Evolutionary conservation across 2,888 invertebrate genomes (phyloP).

Genomic region (Callyntrura guangdongensis): DNA sequence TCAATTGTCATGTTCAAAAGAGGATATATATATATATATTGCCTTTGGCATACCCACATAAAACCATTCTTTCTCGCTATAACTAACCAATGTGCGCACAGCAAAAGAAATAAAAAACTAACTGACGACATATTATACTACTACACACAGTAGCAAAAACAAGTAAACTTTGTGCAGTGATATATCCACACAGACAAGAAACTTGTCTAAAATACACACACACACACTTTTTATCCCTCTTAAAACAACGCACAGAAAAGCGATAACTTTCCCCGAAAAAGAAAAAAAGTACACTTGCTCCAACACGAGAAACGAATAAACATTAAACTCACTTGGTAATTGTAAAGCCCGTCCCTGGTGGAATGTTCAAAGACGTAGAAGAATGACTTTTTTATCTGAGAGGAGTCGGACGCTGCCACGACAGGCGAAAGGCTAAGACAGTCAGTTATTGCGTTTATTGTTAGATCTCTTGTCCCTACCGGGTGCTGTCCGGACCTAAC

Average conservation of each 20-base stretch:
- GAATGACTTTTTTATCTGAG: conserved; percentile 90
- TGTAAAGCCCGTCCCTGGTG: conserved; percentile 91
- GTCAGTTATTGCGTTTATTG: conserved; percentile 95
- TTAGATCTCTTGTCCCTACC: conserved; percentile 93
- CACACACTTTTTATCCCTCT: conserved; percentile 17
- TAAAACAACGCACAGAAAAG: neutral
- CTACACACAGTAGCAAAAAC: neutral
- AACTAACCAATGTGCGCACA: neutral
- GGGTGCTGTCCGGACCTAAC: conserved; percentile 92
- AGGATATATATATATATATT: conserved; percentile 66
- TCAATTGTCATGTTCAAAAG: conserved; percentile 81
- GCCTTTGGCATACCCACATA: conserved; percentile 8
- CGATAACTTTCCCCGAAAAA: neutral
- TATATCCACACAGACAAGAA: conserved; percentile 5
- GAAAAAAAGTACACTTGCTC: conserved; percentile 11
- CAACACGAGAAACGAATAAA: conserved; percentile 41
- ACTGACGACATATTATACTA: neutral
- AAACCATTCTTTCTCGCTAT: conserved; percentile 4
- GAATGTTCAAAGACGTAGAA: conserved; percentile 94
- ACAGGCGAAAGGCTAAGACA: conserved; percentile 93
- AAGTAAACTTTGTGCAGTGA: conserved; percentile 49
- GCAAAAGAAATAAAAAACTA: conserved; percentile 19
- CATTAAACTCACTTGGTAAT: conserved; percentile 86
- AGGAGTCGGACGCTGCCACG: conserved; percentile 90
- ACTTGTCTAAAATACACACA: conserved; percentile 3